These are phyloP conservation scores for Thelaira solivaga DNA, from an alignment of 2,888 invertebrate genomes.

Conservation along the genomic window DNA sequence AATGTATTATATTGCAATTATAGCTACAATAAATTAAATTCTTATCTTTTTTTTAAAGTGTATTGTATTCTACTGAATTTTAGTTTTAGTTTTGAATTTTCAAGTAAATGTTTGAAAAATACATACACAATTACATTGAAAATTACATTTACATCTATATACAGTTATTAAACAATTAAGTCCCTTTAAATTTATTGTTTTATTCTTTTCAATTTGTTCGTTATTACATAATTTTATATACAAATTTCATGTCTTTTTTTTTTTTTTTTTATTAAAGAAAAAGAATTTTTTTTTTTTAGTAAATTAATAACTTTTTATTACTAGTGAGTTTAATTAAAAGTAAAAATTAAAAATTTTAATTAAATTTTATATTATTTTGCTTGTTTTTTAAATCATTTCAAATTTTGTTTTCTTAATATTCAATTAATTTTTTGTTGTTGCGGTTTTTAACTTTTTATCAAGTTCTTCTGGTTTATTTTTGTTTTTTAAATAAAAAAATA, in stretches of 20 bases:
- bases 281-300: no score
- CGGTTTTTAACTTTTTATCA: background rate
- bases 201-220: background rate
- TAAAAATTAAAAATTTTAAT: constrained; percentile 20
- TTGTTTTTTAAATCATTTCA: background rate
- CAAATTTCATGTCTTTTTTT: no score
- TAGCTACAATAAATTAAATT: background rate
- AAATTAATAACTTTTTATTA: no score
- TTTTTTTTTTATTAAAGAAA: background rate
- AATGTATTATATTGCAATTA: background rate
- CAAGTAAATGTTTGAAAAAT: constrained; percentile 42
- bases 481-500: constrained; percentile 45
- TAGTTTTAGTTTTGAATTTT: constrained; percentile 2
- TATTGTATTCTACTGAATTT: background rate
- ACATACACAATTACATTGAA: constrained; percentile 53
- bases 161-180: constrained; percentile 44
- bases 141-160: constrained; percentile 58
- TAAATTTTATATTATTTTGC: constrained; percentile 2
- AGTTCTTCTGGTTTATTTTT: no score
- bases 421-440: background rate
- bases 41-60: background rate
- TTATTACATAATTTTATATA: no score
- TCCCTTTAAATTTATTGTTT: background rate
- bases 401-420: background rate
- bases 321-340: no score